Conservation (phyloP, 2,113 vertebrate genomes). For the Misgurnus anguillicaudatus region DNA sequence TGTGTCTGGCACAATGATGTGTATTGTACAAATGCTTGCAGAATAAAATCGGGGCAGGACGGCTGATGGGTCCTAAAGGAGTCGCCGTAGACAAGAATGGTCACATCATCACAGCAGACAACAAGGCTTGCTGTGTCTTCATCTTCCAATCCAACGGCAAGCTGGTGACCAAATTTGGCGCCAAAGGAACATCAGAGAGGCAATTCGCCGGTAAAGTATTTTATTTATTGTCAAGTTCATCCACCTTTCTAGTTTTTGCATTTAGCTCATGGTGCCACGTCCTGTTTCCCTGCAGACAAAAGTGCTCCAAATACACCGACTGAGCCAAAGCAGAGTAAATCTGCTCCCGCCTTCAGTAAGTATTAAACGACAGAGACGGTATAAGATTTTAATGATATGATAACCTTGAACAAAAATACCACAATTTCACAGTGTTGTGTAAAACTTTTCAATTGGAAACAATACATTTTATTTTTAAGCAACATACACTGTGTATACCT, state of each 20-base stretch:
- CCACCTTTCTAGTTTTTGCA: not conserved
- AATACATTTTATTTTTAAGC: too few relatives aligned
- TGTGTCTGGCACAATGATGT: not conserved
- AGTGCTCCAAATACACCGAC: conserved; percentile 75
- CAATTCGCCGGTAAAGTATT: conserved; percentile 87
- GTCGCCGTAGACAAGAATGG: conserved; percentile 93
- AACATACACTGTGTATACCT: too few relatives aligned
- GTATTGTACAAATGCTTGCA: conserved; percentile 50
- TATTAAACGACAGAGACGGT: conserved; percentile 21
- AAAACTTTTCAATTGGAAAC: too few relatives aligned
- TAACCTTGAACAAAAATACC: too few relatives aligned
- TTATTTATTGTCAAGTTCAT: not conserved
- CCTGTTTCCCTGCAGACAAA: conserved; percentile 72
- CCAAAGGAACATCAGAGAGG: conserved; percentile 86
- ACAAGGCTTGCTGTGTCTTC: conserved; percentile 97
- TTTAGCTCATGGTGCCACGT: not conserved
- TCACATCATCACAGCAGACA: conserved; percentile 95
- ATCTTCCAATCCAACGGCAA: conserved; percentile 97
- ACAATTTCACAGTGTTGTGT: too few relatives aligned
- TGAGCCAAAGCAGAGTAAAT: conserved; percentile 80
- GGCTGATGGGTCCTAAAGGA: conserved; percentile 94
- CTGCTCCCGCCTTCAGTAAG: conserved; percentile 79
- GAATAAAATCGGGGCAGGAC: conserved; percentile 92
- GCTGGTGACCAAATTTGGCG: conserved; percentile 91
- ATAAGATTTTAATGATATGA: too few relatives aligned